Evolutionary conservation across 2,888 invertebrate genomes (phyloP).

Genomic region (Nomada flava): DNA sequence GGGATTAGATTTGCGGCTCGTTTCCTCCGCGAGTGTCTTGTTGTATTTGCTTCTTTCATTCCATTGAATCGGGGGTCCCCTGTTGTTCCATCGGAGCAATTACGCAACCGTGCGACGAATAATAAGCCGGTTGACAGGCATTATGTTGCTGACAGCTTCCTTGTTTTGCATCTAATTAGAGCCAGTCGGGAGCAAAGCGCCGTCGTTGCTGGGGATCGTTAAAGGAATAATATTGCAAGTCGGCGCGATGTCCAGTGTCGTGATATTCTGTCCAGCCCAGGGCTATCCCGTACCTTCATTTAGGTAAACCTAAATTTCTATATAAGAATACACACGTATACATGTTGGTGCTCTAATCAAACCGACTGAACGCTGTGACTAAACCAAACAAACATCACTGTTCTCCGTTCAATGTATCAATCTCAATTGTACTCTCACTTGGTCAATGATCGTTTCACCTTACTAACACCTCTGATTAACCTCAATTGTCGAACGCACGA

Average conservation of each 20-base stretch:
- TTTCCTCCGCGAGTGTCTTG: slow-evolving; percentile 13
- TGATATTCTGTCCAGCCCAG: slow-evolving; percentile 89
- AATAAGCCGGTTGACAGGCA: slow-evolving; percentile 17
- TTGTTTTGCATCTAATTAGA: slow-evolving; percentile 77
- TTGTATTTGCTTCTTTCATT: neutral
- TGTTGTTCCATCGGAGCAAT: slow-evolving; percentile 85
- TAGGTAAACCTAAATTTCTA: slow-evolving; percentile 82
- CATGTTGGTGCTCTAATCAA: slow-evolving; percentile 6
- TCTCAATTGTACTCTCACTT: slow-evolving; percentile 10
- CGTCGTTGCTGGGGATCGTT: slow-evolving; percentile 88
- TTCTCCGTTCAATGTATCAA: neutral
- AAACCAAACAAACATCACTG: slow-evolving; percentile 15
- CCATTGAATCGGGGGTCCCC: slow-evolving; percentile 81
- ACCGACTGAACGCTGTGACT: slow-evolving; percentile 36
- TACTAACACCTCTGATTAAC: slow-evolving; percentile 31
- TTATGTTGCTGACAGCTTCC: slow-evolving; percentile 48
- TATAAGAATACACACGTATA: neutral
- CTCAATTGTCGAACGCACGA: neutral
- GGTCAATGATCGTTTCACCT: neutral
- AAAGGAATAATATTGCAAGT: slow-evolving; percentile 89
- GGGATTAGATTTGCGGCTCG: slow-evolving; percentile 21
- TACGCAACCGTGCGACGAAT: slow-evolving; percentile 21
- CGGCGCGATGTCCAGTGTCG: slow-evolving; percentile 87
- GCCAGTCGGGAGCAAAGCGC: slow-evolving; percentile 88
- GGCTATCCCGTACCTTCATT: slow-evolving; percentile 89